Conservation (phyloP, 1,140 invertebrate genomes). For the Brevipalpus yothersi region DNA sequence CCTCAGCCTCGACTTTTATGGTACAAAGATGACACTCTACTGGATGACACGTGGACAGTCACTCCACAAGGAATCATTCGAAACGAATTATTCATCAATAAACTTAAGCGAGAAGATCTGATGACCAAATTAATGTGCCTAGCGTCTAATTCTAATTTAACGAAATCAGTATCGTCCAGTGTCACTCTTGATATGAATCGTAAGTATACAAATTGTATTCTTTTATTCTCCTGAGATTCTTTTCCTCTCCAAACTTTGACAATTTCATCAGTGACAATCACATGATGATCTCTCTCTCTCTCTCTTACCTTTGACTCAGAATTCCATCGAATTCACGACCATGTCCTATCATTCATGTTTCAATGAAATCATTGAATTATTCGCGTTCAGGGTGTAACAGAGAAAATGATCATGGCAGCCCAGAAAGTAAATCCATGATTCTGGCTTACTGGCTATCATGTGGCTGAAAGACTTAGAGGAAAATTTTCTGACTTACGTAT, state of each 20-base stretch:
- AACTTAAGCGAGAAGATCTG: constrained; percentile 45
- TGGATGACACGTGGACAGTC: constrained; percentile 51
- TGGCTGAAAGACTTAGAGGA: no score
- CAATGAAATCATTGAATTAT: no score
- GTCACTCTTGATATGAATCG: constrained; percentile 50
- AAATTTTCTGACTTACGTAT: no score
- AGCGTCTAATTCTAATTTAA: constrained; percentile 50
- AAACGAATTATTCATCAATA: constrained; percentile 37
- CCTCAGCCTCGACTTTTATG: constrained; percentile 51
- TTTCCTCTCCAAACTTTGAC: not conserved
- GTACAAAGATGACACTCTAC: constrained; percentile 52
- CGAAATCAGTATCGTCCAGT: constrained; percentile 41
- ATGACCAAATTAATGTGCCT: constrained; percentile 57
- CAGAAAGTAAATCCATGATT: no score
- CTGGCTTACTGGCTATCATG: no score
- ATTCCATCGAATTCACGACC: no score
- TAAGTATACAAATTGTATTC: constrained; percentile 27
- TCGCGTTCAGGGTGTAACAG: no score
- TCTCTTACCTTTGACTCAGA: no score
- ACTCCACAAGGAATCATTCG: constrained; percentile 20
- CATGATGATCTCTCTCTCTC: no score
- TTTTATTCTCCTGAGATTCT: not conserved
- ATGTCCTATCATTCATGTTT: no score
- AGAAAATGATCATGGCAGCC: no score
- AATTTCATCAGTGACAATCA: no score